A percentile compares a stretch with the other conserved stretches of the same genome.
These are phyloP conservation scores for Troglohyphantes excavatus DNA, from an alignment of 2,888 invertebrate genomes.

Conservation along the genomic window DNA sequence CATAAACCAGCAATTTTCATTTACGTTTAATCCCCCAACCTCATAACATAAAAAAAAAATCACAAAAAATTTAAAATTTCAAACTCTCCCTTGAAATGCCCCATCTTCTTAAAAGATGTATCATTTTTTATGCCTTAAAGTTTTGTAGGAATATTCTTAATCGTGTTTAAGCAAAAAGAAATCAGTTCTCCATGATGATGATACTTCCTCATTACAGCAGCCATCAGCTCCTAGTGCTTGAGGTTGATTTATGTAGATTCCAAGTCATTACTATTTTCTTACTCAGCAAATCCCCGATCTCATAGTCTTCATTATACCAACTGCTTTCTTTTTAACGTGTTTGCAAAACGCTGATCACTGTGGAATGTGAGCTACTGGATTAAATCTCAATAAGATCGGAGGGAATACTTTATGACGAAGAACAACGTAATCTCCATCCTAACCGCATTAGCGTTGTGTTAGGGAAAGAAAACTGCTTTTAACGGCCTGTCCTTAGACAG, in stretches of 20 bases:
- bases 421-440: constrained; percentile 67
- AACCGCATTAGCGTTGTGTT: constrained; percentile 63
- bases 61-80: background rate
- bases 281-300: constrained; percentile 66
- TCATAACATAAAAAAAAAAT: background rate
- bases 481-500: constrained; percentile 53
- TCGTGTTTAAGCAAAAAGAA: constrained; percentile 55
- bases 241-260: constrained; percentile 70
- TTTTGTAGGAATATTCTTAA: constrained; percentile 33
- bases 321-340: constrained; percentile 67
- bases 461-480: constrained; percentile 55
- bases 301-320: constrained; percentile 58
- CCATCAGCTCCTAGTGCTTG: constrained; percentile 56
- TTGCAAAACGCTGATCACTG: constrained; percentile 71
- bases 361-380: constrained; percentile 62
- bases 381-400: constrained; percentile 62
- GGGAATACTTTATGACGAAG: constrained; percentile 54
- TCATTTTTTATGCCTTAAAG: constrained; percentile 31
- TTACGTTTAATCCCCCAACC: background rate
- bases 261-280: constrained; percentile 72
- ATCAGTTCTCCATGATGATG: constrained; percentile 34
- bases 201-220: constrained; percentile 49
- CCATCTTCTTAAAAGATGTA: constrained; percentile 1
- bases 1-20: constrained; percentile 8
- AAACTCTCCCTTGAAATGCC: background rate